Percentiles rank a stretch among this genome's conserved stretches.
Conservation (phyloP, 2,797 vertebrate genomes). For the Notolabrus celidotus region DNA sequence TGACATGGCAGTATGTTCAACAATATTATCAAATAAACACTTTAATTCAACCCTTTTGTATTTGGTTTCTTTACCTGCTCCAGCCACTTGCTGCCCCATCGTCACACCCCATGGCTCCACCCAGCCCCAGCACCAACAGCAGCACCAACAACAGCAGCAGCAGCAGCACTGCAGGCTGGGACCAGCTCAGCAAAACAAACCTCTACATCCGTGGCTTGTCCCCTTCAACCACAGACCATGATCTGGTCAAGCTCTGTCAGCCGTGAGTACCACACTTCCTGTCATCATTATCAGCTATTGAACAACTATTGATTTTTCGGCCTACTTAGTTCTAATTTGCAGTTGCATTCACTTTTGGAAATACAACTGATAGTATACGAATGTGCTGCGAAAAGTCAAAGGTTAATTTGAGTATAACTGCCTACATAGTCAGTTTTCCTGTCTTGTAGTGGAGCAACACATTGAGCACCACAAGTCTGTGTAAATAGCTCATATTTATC, state of each 20-base stretch:
- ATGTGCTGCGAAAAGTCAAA: no score
- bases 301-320: conserved; percentile 55
- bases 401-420: background rate
- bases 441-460: background rate
- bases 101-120: conserved; percentile 96
- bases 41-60: conserved; percentile 26
- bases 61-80: conserved; percentile 60
- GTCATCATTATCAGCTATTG: conserved; percentile 60
- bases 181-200: conserved; percentile 99
- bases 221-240: conserved; percentile 97
- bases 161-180: conserved; percentile 95
- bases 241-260: conserved; percentile 98
- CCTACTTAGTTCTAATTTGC: conserved; percentile 24
- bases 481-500: background rate
- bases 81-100: conserved; percentile 91
- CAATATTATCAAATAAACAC: background rate
- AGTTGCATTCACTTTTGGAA: conserved; percentile 23
- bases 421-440: background rate
- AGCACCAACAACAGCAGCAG: conserved; percentile 97
- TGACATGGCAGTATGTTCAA: no score
- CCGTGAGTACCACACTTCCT: conserved; percentile 90
- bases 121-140: conserved; percentile 96
- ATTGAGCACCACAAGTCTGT: background rate
- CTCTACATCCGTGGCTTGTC: conserved; percentile 98
- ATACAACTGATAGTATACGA: background rate